Percentiles rank a stretch among this genome's conserved stretches.
phyloP scores from a whole-genome alignment of 2,113 vertebrate genomes.

The Vulpes vulpes region DNA sequence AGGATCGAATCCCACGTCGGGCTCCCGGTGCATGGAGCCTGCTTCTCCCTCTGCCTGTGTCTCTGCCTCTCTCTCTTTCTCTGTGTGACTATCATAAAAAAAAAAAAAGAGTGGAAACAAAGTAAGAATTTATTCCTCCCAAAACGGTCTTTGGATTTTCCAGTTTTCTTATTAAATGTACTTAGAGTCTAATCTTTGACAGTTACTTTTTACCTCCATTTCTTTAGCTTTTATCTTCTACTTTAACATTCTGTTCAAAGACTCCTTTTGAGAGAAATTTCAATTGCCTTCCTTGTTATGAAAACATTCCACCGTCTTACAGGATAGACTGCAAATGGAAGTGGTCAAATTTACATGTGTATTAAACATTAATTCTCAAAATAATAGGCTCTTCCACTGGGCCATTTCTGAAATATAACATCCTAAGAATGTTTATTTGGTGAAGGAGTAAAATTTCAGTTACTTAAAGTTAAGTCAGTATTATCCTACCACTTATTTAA shows the following conservation, averaged over 20 bases:
- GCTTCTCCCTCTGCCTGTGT: too few species aligned
- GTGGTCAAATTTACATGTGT: background rate
- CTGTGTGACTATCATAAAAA: background rate
- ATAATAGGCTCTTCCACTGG: background rate
- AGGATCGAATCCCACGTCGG: too few species aligned
- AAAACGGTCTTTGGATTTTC: slow-evolving; percentile 1
- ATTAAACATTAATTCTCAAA: slow-evolving; percentile 43
- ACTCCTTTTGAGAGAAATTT: background rate
- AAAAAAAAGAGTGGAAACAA: background rate
- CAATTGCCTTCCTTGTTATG: background rate
- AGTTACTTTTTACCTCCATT: background rate
- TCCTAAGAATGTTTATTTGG: background rate
- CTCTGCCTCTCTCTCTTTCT: too few species aligned
- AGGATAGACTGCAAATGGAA: background rate
- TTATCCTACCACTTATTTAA: slow-evolving; percentile 11
- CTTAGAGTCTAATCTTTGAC: background rate
- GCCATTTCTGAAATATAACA: background rate
- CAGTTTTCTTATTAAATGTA: background rate
- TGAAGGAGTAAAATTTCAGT: background rate
- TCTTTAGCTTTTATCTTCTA: background rate
- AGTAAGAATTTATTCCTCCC: background rate
- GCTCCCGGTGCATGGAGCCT: too few species aligned
- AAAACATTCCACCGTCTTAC: background rate
- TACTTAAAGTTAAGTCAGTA: slow-evolving; percentile 27
- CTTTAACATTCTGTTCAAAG: background rate